These are phyloP conservation scores for Lepidurus apus DNA, from an alignment of 1,140 invertebrate genomes.

Conservation along the genomic window DNA sequence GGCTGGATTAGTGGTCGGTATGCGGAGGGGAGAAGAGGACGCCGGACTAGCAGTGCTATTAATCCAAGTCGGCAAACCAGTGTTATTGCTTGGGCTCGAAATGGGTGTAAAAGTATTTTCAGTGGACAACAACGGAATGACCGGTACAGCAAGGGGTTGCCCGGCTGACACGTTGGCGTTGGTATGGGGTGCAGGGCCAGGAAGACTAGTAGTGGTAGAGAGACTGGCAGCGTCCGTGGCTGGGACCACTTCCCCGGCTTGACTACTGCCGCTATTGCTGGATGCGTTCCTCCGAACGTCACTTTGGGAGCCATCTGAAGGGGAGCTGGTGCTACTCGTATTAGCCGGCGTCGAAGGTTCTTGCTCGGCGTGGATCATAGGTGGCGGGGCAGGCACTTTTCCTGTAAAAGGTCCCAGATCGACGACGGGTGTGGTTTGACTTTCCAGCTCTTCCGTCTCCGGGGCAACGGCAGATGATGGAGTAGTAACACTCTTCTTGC, in stretches of 20 bases:
- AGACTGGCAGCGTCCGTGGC: slow-evolving; percentile 32
- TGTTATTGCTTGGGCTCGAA: neutral
- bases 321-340: neutral
- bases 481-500: slow-evolving; percentile 35
- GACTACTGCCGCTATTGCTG: slow-evolving; percentile 47
- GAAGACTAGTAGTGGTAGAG: slow-evolving; percentile 35
- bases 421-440: neutral
- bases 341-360: neutral
- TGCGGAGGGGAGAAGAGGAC: slow-evolving; percentile 33
- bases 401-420: slow-evolving; percentile 37
- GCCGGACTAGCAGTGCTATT: slow-evolving; percentile 38
- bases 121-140: slow-evolving; percentile 15
- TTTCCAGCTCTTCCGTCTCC: neutral
- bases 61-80: neutral
- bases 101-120: slow-evolving; percentile 30
- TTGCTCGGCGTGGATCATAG: neutral
- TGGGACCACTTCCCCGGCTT: slow-evolving; percentile 33
- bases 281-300: slow-evolving; percentile 53
- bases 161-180: neutral
- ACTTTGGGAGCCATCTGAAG: neutral
- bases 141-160: slow-evolving; percentile 2
- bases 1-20: slow-evolving; percentile 27
- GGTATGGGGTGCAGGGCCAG: slow-evolving; percentile 36
- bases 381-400: slow-evolving; percentile 34
- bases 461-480: slow-evolving; percentile 9